Evolutionary conservation across 1,140 invertebrate genomes (phyloP).

Genomic region (Alviniconcha marisindica): DNA sequence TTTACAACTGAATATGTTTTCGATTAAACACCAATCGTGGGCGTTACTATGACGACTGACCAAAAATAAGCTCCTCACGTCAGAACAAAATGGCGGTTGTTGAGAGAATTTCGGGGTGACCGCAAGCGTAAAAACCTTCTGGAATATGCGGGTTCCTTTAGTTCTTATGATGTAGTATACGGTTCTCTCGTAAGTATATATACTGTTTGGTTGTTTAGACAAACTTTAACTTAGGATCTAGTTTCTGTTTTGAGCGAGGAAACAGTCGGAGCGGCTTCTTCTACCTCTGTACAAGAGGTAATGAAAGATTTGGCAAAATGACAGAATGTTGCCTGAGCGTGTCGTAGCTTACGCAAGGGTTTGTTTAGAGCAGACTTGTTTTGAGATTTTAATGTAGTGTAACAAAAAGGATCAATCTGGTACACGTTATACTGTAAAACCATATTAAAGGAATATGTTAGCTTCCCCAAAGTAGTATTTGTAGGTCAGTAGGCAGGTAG

Average conservation of each 20-base stretch:
- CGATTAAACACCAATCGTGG: background rate
- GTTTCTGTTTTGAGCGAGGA: no score
- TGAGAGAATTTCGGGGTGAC: constrained; percentile 32
- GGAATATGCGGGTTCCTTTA: background rate
- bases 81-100: constrained; percentile 42
- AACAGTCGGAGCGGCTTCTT: no score
- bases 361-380: no score
- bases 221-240: no score
- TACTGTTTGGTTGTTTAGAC: no score
- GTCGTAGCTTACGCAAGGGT: background rate
- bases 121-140: background rate
- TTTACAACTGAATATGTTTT: background rate
- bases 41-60: constrained; percentile 41
- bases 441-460: no score
- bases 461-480: no score
- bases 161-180: background rate
- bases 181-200: no score
- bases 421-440: no score
- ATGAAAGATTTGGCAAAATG: constrained; percentile 9
- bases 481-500: no score
- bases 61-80: constrained; percentile 37
- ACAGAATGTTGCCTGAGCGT: background rate
- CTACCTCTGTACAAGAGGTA: background rate
- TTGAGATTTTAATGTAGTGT: no score
- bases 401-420: no score